These are phyloP conservation scores for Philopedon plagiatum DNA, from an alignment of 2,888 invertebrate genomes.

Conservation along the genomic window DNA sequence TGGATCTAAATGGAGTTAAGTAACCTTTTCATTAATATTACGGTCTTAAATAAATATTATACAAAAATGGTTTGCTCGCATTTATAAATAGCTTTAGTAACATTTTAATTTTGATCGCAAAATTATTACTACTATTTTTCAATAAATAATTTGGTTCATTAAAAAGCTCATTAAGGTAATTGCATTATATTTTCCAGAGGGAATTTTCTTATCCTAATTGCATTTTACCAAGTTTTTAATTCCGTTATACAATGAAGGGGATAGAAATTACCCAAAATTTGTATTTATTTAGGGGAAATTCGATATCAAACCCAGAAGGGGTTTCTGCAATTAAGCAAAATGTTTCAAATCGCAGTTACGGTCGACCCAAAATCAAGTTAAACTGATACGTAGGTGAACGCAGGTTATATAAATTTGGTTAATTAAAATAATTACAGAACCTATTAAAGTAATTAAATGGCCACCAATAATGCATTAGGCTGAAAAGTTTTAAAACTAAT, in stretches of 20 bases:
- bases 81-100: too few relatives aligned
- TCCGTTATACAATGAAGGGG: conserved; percentile 18
- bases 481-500: neutral
- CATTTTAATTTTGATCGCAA: too few relatives aligned
- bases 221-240: conserved; percentile 18
- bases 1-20: too few relatives aligned
- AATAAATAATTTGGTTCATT: neutral
- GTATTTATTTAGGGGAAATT: conserved; percentile 26
- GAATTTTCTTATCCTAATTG: conserved; percentile 8
- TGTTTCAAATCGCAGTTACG: conserved; percentile 16
- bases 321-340: conserved; percentile 31
- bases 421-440: conserved; percentile 20
- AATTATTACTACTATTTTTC: too few relatives aligned
- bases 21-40: too few relatives aligned
- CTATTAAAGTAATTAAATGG: conserved; percentile 12
- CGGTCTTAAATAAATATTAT: too few relatives aligned
- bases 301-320: conserved; percentile 28
- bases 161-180: neutral
- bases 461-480: neutral
- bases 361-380: conserved; percentile 19
- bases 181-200: neutral
- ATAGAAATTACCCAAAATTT: conserved; percentile 25
- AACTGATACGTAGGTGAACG: conserved; percentile 8
- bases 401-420: conserved; percentile 13
- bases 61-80: too few relatives aligned